Base-by-base conservation (phyloP, 37 sponge, comb jelly and placozoan genomes). In the Ianthella basta region DNA sequence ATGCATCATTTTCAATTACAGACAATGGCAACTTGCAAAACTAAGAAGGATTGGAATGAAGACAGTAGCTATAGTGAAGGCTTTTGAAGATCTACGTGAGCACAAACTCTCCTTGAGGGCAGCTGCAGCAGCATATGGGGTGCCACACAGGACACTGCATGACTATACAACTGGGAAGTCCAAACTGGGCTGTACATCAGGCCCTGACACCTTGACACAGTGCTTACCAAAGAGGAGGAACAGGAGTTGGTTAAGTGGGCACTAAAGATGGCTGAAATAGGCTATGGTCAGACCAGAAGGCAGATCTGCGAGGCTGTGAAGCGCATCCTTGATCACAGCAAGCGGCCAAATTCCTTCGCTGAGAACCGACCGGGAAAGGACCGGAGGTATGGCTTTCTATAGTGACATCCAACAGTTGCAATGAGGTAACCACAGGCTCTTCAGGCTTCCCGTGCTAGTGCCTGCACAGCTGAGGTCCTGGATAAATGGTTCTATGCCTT, bases 361-460 rank as follows among this genome's bases (percentile, higher is more conserved):
- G 56, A 86, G 14, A 86, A 86, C 59, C 20, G 36, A 32, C 87
- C 87, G 4, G 78, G 85, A 35, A 85, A 74, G 18, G 85, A 85
- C 64, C 73, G 85, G 85, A 73, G 85, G 85, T 85, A 85, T 74
- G 78, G 77, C 6, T 85, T 85, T 56, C 63, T 85, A 15, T n/a
- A 27, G 32, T 33, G 85, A 30, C 86, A 86, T 61, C 80, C 86
- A 2, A 34, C 0, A 30, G 8, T 86, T 40, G 27, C 80, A 12
- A 25, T 67, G 20, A 38, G 67, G 8, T 21, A 64, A 44, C 86
- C 86, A 50, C 79, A 86, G 39, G 79, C 50, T 59, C 19, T 85
- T 15, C 63, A 73, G 63, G 33, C 24, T 59, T 30, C 41, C 27
- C 73, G 39, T 8, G 87, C 61, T 54, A 23, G n/a, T 18, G 30